Base-by-base conservation (phyloP, 2,113 vertebrate species). In the Rhineura floridana region DNA sequence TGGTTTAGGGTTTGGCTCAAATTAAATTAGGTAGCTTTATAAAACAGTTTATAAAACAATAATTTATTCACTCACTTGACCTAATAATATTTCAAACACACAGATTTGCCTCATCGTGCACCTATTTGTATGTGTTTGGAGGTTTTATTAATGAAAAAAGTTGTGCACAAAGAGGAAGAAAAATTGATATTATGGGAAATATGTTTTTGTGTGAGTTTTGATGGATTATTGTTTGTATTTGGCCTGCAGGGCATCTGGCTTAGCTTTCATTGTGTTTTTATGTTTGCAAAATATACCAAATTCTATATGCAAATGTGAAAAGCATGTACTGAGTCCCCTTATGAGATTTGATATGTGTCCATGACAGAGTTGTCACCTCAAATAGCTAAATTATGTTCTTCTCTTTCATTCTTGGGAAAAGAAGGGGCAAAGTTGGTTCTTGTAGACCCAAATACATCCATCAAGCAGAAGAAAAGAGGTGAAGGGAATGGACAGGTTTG, bases 401-500 rank as follows among this genome's bases (percentile, higher is more conserved):
- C 88, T 89, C 77, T n/a, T 91, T 91, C 87, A 89, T 92, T 30
- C n/a, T 89, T 92, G 91, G n/a, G 65, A 81, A 80, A 44, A 65
- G 87, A 89, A 87, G 48, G 91, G 89, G 48, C n/a, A 87, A 91
- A 87, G 73, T 91, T 95, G 72, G 89, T 80, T 92, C 75, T 86
- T 62, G 65, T 1, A 90, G 75, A 95, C 87, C 90, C 89, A 89
- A 94, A 94, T 94, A 89, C 63, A 91, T 95, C 92, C 85, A 93
- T 95, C 90, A 93, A 78, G 89, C 36, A 25, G 69, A 80, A 84
- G 6, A n/a, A 55, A 28, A 55, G 82, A 85, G 62, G 39, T 55
- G 83, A 67, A 52, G n/a, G 33, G 48, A 82, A 81, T 59, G 39
- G 88, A 10, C 1, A 91, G 81, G n/a, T 15, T 89, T 90, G 65